Evolutionary conservation across 2,888 invertebrate species (phyloP).

Genomic region (Eudemis profundana): DNA sequence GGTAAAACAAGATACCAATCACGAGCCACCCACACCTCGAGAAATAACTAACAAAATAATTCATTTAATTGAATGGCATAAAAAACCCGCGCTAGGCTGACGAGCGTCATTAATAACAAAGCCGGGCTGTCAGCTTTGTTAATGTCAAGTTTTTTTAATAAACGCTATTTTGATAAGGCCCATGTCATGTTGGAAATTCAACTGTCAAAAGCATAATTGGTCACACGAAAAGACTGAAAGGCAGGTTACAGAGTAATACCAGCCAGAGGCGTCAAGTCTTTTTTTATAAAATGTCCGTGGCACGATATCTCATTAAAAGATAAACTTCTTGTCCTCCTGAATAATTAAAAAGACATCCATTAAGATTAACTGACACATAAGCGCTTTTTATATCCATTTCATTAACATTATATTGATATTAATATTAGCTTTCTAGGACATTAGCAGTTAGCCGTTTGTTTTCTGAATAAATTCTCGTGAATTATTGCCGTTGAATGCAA

Average conservation of each 20-base stretch:
- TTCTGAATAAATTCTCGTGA: conserved; percentile 34
- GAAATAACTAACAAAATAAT: conserved; percentile 73
- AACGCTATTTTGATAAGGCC: conserved; percentile 87
- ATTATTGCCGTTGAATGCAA: conserved; percentile 32
- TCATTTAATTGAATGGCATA: conserved; percentile 74
- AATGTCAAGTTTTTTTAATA: conserved; percentile 82
- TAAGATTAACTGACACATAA: conserved; percentile 22
- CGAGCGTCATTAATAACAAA: conserved; percentile 79
- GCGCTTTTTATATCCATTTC: conserved; percentile 34
- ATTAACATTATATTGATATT: conserved; percentile 39
- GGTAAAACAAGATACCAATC: conserved; percentile 73
- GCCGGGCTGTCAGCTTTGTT: conserved; percentile 83
- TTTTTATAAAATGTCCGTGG: not conserved
- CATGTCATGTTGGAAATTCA: conserved; percentile 85
- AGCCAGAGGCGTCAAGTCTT: conserved; percentile 57
- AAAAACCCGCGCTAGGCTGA: conserved; percentile 65
- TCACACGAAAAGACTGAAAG: conserved; percentile 72
- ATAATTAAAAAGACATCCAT: conserved; percentile 34
- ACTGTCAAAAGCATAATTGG: conserved; percentile 86
- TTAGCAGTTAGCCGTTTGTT: conserved; percentile 35
- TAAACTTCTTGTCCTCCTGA: conserved; percentile 21
- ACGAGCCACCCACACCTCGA: conserved; percentile 68
- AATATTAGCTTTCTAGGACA: conserved; percentile 40
- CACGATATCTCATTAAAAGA: conserved; percentile 31
- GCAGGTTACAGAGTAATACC: conserved; percentile 67